A percentile compares a stretch with the other conserved stretches of the same genome.
Evolutionary conservation across 2,797 vertebrate genomes (phyloP).

Genomic region (Muscicapa striata): DNA sequence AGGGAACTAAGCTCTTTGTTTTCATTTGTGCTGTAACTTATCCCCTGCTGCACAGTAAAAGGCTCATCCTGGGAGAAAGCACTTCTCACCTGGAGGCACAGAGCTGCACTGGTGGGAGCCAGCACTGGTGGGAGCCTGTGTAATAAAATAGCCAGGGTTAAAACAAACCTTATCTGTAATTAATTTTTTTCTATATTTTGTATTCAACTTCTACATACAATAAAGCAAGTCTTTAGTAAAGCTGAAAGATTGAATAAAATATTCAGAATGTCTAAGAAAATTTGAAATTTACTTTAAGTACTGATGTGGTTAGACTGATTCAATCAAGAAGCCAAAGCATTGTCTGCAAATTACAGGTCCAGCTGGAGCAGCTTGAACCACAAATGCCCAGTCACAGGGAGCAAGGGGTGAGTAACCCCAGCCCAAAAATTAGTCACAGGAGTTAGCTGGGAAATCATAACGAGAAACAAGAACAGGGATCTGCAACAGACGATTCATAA

Average conservation of each 20-base stretch:
- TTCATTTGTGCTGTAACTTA: neutral
- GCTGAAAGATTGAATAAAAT: neutral
- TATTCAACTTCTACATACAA: neutral
- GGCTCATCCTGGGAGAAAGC: neutral
- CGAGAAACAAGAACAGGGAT: neutral
- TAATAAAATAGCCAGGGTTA: neutral
- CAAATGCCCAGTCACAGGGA: neutral
- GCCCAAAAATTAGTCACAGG: neutral
- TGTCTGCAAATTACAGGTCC: neutral
- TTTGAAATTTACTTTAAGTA: neutral
- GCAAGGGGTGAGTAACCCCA: neutral
- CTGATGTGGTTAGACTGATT: neutral
- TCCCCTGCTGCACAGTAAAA: neutral
- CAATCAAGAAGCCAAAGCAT: neutral
- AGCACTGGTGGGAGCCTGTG: neutral
- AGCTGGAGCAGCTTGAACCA: neutral
- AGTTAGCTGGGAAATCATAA: neutral
- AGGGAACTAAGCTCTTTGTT: neutral
- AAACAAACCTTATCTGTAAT: neutral
- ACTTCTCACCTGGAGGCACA: accelerated
- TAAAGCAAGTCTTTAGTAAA: neutral
- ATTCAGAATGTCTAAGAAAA: neutral
- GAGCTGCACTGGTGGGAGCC: neutral
- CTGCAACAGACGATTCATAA: neutral
- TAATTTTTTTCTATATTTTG: neutral